Conservation (phyloP, 2,888 invertebrate species). For the Lepetodrilus schrolli region DNA sequence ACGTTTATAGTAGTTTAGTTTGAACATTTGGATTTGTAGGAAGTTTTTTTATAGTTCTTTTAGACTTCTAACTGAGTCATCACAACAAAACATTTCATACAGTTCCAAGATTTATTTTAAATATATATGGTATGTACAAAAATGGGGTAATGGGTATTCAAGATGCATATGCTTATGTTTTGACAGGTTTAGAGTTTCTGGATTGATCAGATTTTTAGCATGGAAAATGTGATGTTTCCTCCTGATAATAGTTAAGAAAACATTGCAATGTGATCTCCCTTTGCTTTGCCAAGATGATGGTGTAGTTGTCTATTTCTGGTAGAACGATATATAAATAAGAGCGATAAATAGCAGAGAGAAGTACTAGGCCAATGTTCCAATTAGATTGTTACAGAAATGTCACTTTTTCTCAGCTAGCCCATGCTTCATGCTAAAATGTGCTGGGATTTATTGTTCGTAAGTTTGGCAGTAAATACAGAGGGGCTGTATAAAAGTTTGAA, state of each 20-base stretch:
- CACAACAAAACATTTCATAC: too few relatives aligned
- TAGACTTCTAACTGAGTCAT: too few relatives aligned
- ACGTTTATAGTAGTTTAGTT: conserved; percentile 17
- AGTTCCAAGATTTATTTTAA: not conserved
- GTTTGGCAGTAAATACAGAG: too few relatives aligned
- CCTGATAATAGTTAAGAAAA: conserved; percentile 1
- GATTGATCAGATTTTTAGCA: conserved; percentile 11
- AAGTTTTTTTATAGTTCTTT: too few relatives aligned
- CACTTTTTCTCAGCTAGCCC: not conserved
- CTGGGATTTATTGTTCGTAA: conserved; percentile 1
- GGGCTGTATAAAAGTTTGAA: too few relatives aligned
- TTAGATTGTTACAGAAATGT: not conserved
- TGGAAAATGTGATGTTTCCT: not conserved
- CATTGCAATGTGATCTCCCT: not conserved
- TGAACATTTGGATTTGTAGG: too few relatives aligned
- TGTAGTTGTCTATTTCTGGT: conserved; percentile 17
- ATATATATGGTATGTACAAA: not conserved
- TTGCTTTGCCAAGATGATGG: not conserved
- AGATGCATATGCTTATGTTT: conserved; percentile 6
- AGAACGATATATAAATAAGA: conserved; percentile 16
- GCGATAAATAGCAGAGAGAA: not conserved
- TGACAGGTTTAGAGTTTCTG: conserved; percentile 21
- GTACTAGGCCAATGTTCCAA: not conserved
- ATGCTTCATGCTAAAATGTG: not conserved
- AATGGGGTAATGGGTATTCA: conserved; percentile 1